Percentiles rank a stretch among this genome's conserved stretches.
phyloP scores from a whole-genome alignment of 1,140 invertebrate genomes.

The Babylonia areolata region DNA sequence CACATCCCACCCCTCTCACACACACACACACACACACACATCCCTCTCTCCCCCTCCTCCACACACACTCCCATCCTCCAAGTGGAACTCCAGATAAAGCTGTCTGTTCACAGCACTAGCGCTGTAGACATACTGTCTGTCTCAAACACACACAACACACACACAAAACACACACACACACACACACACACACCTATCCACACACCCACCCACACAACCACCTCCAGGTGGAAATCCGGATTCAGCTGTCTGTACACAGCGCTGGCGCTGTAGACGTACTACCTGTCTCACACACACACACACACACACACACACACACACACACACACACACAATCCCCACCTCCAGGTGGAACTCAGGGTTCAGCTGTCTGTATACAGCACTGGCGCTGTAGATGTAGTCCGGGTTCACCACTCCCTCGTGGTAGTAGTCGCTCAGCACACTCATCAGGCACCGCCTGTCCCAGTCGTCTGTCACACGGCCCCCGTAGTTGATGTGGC shows the following conservation, averaged over 20 bases:
- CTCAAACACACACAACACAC: background rate
- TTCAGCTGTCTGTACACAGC: background rate
- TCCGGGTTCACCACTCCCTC: constrained; percentile 62
- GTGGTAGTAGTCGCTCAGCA: constrained; percentile 74
- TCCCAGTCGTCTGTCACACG: constrained; percentile 78
- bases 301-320: constrained; percentile 25
- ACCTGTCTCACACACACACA: constrained; percentile 19
- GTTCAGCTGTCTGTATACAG: constrained; percentile 73
- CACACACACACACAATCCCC: constrained; percentile 39
- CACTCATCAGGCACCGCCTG: constrained; percentile 75
- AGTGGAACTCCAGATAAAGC: too few species aligned
- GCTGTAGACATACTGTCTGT: too few species aligned
- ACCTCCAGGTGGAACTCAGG: constrained; percentile 73
- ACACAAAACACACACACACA: background rate
- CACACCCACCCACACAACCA: background rate
- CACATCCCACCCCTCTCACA: too few species aligned
- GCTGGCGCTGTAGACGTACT: background rate
- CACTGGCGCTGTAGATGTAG: constrained; percentile 68
- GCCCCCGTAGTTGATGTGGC: constrained; percentile 77
- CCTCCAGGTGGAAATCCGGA: background rate
- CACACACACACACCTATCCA: constrained; percentile 2
- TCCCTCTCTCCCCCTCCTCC: too few species aligned
- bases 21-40: too few species aligned
- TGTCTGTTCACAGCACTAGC: too few species aligned
- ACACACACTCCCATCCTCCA: too few species aligned